Evolutionary conservation across 2,888 invertebrate genomes (phyloP), one percentile per base, ranked within the genome.

Genomic region (Iselma pallidipennis): DNA sequence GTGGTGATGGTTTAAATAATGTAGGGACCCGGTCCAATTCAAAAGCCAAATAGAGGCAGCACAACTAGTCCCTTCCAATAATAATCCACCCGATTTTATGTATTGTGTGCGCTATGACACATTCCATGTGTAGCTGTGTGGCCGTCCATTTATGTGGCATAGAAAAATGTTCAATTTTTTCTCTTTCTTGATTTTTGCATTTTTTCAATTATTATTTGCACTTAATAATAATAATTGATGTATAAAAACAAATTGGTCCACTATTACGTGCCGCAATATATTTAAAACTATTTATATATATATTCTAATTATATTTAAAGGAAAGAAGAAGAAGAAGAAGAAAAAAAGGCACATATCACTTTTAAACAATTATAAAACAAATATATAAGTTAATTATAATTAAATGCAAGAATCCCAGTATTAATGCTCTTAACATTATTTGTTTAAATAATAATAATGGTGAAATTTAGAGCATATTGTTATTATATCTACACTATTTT

Each of bases 1-100:
- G 92, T 81, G 90, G 91, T 74, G 93, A 93, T 79, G 90, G 91
- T 75, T 86, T 92, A 76, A 91, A 91, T 82, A 85, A 87, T 67
- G 85, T 89, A 71, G 91, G 90, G 71, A 87, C 87, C 68, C 82
- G 85, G 73, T 78, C 81, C 66, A 82, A 81, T 71, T 81, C 84
- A 61, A 83, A 83, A 70, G 82, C 82, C 76, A 85, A 85, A 78
- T 85, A 81, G 74, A 73, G 64, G 71, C 54, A 63, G 55, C 26
- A 62, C 59, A 65, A 71, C 70, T 69, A 72, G 72, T 71, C 75
- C 76, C 77, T 75, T 77, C 76, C 76, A 78, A 71, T 73, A 75
- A 71, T 78, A 75, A 71, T 78, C 79, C 79, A 78, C 77, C 79
- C 78, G 68, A 71, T 75, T 70, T 73, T 74, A 71, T 67, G 60